A percentile compares a stretch with the other conserved stretches of the same genome.
Evolutionary conservation across 2,797 vertebrate genomes (phyloP).

Genomic region (Coracias cyanogaster): DNA sequence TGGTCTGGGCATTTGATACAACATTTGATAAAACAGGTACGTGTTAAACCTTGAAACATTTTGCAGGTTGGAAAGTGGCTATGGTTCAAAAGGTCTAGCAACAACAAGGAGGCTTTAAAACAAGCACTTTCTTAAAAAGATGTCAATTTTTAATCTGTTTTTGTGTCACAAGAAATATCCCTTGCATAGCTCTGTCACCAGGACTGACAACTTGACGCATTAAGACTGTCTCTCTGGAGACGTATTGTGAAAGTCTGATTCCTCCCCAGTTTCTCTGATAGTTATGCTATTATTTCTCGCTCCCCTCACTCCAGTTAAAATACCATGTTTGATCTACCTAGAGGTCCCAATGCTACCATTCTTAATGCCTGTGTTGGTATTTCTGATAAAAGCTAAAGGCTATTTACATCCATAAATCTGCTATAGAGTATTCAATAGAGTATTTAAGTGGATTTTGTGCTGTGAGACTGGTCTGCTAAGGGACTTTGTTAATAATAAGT

Average conservation of each 20-base stretch:
- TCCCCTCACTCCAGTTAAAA: neutral
- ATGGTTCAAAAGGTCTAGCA: neutral
- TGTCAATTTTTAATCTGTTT: neutral
- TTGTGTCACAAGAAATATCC: neutral
- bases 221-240: conserved; percentile 34
- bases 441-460: conserved; percentile 1
- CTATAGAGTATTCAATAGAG: neutral
- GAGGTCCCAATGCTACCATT: neutral
- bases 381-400: conserved; percentile 27
- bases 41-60: neutral
- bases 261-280: neutral
- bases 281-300: neutral
- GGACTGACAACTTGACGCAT: neutral
- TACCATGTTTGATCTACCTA: neutral
- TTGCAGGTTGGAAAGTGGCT: neutral
- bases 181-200: conserved; percentile 21
- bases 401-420: conserved; percentile 12
- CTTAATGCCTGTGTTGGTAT: neutral
- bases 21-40: neutral
- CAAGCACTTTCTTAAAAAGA: neutral
- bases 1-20: neutral
- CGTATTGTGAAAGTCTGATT: neutral
- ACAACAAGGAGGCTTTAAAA: neutral
- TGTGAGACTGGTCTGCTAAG: conserved; percentile 11
- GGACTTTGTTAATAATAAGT: conserved; percentile 38